Percentiles rank a stretch among this genome's conserved stretches.
Evolutionary conservation across 2,797 vertebrate genomes (phyloP).

Genomic region (Rousettus madagascariensis): DNA sequence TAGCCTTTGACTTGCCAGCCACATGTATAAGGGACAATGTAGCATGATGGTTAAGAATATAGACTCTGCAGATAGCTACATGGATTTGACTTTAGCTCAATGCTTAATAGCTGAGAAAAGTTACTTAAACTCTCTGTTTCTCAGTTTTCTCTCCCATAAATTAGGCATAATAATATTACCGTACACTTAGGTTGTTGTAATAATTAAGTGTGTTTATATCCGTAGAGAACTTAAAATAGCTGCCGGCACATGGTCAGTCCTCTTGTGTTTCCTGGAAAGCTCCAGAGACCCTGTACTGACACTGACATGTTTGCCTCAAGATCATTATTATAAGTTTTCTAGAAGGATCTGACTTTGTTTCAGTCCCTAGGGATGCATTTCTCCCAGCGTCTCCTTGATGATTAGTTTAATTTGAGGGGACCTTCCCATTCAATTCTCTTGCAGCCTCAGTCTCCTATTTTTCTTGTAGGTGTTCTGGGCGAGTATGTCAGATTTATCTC

Average conservation of each 20-base stretch:
- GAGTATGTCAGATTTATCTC: neutral
- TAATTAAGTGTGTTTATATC: neutral
- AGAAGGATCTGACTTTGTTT: neutral
- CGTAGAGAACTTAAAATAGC: neutral
- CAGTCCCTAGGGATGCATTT: neutral
- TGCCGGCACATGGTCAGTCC: neutral
- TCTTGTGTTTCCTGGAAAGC: neutral
- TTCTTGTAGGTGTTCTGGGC: neutral
- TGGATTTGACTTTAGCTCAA: neutral
- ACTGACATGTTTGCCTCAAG: neutral
- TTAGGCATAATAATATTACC: neutral
- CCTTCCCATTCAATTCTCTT: neutral
- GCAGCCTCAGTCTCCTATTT: neutral
- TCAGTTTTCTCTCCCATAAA: neutral
- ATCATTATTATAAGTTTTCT: neutral
- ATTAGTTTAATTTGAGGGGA: neutral
- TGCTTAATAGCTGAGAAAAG: neutral
- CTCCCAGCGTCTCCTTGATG: neutral
- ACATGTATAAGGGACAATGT: accelerated
- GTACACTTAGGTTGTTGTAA: neutral
- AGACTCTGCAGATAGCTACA: neutral
- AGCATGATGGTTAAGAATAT: neutral
- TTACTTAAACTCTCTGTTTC: neutral
- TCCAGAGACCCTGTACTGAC: neutral
- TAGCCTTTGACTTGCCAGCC: neutral